phyloP scores from a whole-genome alignment of 2,113 vertebrate genomes.

The Tyrannus savana region DNA sequence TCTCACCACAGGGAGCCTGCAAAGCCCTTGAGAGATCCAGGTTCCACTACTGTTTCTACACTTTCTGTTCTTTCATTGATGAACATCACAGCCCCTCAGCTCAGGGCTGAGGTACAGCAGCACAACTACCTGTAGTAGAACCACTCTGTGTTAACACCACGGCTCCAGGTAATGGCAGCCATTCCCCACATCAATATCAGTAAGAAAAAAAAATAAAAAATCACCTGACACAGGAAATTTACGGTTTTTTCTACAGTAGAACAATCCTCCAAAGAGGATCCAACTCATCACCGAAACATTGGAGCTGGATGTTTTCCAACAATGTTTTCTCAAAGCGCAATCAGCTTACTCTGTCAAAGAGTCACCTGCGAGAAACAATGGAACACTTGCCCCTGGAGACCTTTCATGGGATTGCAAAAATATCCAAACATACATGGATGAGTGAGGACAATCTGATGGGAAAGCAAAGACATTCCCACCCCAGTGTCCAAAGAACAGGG shows the following conservation, averaged over 20 bases:
- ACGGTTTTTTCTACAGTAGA: not conserved
- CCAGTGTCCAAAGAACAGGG: not conserved
- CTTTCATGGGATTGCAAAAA: not conserved
- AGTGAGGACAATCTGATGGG: not conserved
- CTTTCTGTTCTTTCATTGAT: too few relatives aligned
- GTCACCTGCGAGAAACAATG: not conserved
- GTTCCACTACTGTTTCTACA: not conserved
- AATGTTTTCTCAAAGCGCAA: not conserved
- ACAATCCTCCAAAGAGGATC: not conserved
- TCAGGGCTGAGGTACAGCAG: not conserved
- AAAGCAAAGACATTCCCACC: not conserved
- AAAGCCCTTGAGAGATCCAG: not conserved
- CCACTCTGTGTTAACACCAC: not conserved
- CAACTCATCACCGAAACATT: not conserved
- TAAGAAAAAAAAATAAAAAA: not conserved
- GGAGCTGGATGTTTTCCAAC: not conserved
- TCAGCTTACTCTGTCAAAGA: not conserved
- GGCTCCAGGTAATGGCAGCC: not conserved
- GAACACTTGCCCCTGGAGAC: not conserved
- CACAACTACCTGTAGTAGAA: not conserved
- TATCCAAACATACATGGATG: fast-evolving
- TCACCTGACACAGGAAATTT: fast-evolving
- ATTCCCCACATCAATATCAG: not conserved
- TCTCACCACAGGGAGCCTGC: too few relatives aligned
- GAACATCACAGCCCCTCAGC: not conserved